Percentiles rank a stretch among this genome's conserved stretches.
phyloP scores from a whole-genome alignment of 92 coral and sea anemone species.

The Paramuricea clavata region DNA sequence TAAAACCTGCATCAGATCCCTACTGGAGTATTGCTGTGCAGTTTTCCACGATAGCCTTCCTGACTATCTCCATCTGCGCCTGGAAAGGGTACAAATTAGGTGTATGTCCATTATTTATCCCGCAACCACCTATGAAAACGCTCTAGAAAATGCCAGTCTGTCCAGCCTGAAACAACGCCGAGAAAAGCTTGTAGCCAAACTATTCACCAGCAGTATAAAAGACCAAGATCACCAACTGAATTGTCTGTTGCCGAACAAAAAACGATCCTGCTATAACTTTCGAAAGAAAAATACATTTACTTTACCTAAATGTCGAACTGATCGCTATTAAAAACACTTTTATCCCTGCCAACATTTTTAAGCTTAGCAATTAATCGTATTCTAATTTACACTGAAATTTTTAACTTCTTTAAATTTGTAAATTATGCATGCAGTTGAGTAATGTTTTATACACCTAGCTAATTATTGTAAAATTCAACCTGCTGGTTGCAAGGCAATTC shows the following conservation, averaged over 20 bases:
- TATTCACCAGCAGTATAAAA: slow-evolving; percentile 20
- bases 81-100: slow-evolving; percentile 32
- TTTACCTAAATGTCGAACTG: slow-evolving; percentile 31
- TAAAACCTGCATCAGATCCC: slow-evolving; percentile 5
- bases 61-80: slow-evolving; percentile 12
- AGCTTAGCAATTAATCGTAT: not conserved
- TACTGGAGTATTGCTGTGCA: not conserved
- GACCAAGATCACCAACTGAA: slow-evolving; percentile 36
- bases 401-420: not conserved
- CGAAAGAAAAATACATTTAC: slow-evolving; percentile 31
- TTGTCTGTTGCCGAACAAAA: slow-evolving; percentile 35
- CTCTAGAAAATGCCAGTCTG: slow-evolving; percentile 43
- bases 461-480: slow-evolving; percentile 1
- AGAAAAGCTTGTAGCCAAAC: slow-evolving; percentile 14
- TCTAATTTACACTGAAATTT: not conserved
- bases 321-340: slow-evolving; percentile 13
- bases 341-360: slow-evolving; percentile 1
- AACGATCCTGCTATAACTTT: slow-evolving; percentile 25
- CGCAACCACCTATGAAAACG: slow-evolving; percentile 22
- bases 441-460: not conserved
- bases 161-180: slow-evolving; percentile 28
- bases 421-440: not conserved
- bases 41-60: slow-evolving; percentile 20
- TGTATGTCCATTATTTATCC: slow-evolving; percentile 40
- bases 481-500: not conserved